Conservation (phyloP, 2,113 vertebrate species). For the Dryoscopus gambensis region DNA sequence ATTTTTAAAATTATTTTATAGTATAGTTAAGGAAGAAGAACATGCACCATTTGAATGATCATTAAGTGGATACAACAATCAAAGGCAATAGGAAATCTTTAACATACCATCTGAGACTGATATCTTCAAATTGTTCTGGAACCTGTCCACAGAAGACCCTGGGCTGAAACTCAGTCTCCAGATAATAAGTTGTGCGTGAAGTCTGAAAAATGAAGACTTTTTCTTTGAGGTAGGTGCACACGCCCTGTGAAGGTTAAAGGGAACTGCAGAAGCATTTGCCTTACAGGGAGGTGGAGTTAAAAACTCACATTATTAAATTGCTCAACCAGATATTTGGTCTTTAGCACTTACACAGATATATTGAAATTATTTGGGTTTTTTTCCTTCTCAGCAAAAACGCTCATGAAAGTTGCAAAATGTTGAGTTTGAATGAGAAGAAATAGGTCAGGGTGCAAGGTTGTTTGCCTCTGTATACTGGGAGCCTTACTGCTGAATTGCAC, state of each 20-base stretch:
- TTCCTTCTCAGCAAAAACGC: background rate
- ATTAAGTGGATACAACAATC: background rate
- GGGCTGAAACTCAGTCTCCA: background rate
- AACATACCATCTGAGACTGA: background rate
- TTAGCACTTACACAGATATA: background rate
- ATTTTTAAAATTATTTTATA: background rate
- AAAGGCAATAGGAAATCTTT: background rate
- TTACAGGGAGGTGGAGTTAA: background rate
- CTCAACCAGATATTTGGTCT: background rate
- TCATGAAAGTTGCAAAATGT: background rate
- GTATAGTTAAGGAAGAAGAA: background rate
- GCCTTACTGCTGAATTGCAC: background rate
- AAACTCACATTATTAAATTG: background rate
- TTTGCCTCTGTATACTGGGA: background rate
- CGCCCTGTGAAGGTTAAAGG: background rate
- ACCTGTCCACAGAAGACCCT: background rate
- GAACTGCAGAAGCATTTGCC: background rate
- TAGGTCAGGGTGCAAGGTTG: background rate
- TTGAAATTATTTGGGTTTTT: background rate
- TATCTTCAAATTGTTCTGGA: background rate
- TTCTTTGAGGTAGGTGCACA: background rate
- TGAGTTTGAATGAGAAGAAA: background rate
- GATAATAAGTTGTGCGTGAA: background rate
- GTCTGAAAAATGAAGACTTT: background rate
- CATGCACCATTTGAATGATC: background rate